Evolutionary conservation across 2,888 invertebrate genomes (phyloP).

Genomic region (Tolmerus cingulatus): DNA sequence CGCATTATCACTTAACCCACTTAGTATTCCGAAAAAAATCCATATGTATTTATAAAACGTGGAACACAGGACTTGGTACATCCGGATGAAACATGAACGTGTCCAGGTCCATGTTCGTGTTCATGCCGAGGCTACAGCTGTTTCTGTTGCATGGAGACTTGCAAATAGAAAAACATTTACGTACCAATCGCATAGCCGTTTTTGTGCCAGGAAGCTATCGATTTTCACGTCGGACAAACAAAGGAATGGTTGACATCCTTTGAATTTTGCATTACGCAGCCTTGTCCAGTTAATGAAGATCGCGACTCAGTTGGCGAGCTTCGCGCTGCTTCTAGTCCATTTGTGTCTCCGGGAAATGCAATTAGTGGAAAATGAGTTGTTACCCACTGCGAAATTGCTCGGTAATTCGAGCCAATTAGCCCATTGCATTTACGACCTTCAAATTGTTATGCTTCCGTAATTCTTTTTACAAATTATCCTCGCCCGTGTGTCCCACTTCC

Average conservation of each 20-base stretch:
- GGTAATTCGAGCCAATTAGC: not conserved
- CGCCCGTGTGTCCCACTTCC: not conserved
- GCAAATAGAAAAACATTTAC: not conserved
- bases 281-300: not conserved
- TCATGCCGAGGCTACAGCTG: not conserved
- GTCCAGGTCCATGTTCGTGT: not conserved
- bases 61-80: not conserved
- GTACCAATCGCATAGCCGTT: not conserved
- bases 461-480: not conserved
- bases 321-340: not conserved
- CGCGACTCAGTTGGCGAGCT: not conserved
- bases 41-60: not conserved
- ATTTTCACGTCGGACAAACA: not conserved
- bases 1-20: not conserved
- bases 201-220: not conserved
- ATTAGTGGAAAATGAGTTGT: not conserved
- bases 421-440: not conserved
- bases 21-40: not conserved
- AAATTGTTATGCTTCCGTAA: not conserved
- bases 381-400: not conserved
- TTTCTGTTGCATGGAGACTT: not conserved
- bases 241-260: not conserved
- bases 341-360: not conserved
- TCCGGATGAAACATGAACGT: not conserved
- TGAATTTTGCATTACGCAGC: not conserved